Evolutionary conservation across 30 jellyfish, hydroid and myxozoan species (phyloP), one percentile per base, ranked within the genome.

Genomic region (Hydractinia symbiolongicarpus): DNA sequence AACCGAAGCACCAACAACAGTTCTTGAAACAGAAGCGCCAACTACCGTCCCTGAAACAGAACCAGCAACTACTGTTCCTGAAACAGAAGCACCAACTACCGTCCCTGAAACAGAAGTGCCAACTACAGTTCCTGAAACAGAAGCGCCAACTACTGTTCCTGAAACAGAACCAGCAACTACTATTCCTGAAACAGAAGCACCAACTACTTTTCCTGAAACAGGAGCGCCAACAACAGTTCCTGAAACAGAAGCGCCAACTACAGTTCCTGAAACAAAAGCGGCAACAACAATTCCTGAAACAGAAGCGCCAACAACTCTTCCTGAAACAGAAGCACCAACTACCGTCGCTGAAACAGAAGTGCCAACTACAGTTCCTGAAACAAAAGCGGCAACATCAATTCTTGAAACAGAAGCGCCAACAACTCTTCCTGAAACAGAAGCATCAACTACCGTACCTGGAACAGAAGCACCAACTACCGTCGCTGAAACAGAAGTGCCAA

Each of bases 191-290:
- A 58, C 69, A 58, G 69, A 58, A 58, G 17, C 69, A 11, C 3
- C 69, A 1, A 64, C 69, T 58, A 58, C 69, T 3, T 1, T 58
- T 1, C 69, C 69, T 11, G 74, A 64, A 64, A 64, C 74, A 64
- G 16, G 0, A 64, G 6, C 16, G 4, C 3, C 69, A 58, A 58
- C 69, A 0, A 58, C 69, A 0, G 69, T 58, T 58, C 17, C 74
- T n/a, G 74, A 58, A 58, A 58, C 69, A 58, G 69, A 58, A 58
- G 69, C 69, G 15, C 69, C 69, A 58, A 58, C 69, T 11, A 58
- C 69, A 0, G 69, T 58, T 58, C 69, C 69, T 58, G 69, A 58
- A 16, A 58, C 69, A 11, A 3, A 58, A 13, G 15, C 19, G 1
- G 3, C 69, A 58, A 58, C 69, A 0, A 58, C 69, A 1, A 3